These are phyloP conservation scores for Pristionchus pacificus DNA, from an alignment of 1,140 invertebrate species.

Conservation along the genomic window DNA sequence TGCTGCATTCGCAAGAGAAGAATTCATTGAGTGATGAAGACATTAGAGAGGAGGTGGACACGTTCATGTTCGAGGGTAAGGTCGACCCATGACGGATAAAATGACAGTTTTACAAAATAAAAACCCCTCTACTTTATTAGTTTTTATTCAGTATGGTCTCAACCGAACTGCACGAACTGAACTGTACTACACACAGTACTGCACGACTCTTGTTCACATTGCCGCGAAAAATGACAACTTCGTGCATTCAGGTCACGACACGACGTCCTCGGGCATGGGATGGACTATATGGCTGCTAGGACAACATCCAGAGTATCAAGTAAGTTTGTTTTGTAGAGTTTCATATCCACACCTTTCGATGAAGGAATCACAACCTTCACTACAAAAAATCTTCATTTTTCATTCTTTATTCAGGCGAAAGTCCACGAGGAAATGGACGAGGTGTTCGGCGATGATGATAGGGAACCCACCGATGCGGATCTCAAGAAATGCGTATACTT, in stretches of 20 bases:
- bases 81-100: too few species aligned
- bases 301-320: background rate
- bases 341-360: too few species aligned
- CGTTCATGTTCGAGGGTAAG: constrained; percentile 93
- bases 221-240: too few species aligned
- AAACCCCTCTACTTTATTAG: too few species aligned
- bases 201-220: too few species aligned
- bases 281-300: background rate
- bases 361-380: background rate
- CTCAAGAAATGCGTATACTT: background rate
- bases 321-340: too few species aligned
- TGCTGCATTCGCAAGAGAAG: constrained; percentile 71
- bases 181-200: too few species aligned
- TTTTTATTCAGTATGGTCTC: too few species aligned
- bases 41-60: constrained; percentile 81
- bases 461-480: background rate
- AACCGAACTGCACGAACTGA: too few species aligned
- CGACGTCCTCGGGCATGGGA: background rate
- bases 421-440: background rate
- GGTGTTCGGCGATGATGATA: background rate
- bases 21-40: constrained; percentile 75
- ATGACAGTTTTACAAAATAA: too few species aligned
- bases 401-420: background rate
- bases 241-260: constrained; percentile 45
- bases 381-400: too few species aligned